Evolutionary conservation across 1,140 invertebrate species (phyloP), one percentile per base, ranked within the genome.

Genomic region (Triops longicaudatus): DNA sequence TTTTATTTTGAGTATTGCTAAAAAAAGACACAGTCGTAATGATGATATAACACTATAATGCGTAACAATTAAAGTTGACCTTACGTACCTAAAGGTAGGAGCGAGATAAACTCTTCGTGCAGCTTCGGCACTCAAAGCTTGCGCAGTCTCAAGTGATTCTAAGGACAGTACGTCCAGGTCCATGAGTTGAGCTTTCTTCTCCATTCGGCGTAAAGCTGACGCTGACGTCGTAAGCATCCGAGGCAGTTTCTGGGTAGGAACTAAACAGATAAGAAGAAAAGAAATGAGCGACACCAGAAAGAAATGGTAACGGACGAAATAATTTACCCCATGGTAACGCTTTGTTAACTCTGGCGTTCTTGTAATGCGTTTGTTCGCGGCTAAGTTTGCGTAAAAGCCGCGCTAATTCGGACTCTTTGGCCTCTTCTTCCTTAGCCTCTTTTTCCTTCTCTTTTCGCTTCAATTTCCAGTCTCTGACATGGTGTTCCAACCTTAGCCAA

Each of bases 21-120:
- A 63, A 63, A 63, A 63, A 63, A 63, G 6, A 63, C 50, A 17
- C n/a, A n/a, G n/a, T n/a, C n/a, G n/a, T n/a, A n/a, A n/a, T n/a
- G n/a, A n/a, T n/a, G n/a, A n/a, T n/a, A n/a, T n/a, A n/a, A n/a
- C n/a, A n/a, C n/a, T n/a, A n/a, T n/a, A n/a, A n/a, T n/a, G n/a
- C n/a, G n/a, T n/a, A n/a, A n/a, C n/a, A n/a, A n/a, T n/a, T n/a
- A n/a, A n/a, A n/a, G n/a, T 37, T 7, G 50, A 14, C 6, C 1
- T 10, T 5, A 63, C 10, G 17, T n/a, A 63, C 50, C 50, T 63
- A 17, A 91, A 95, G 0, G 95, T 94, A 0, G 95, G 94, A 4
- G 93, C 90, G 74, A 97, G 92, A 82, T 97, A 93, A 92, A 95
- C 97, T 81, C 97, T 97, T 81, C 95, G 95, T 9, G 92, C 88